Evolutionary conservation across 2,797 vertebrate species (phyloP).

Genomic region (Lagorchestes hirsutus): DNA sequence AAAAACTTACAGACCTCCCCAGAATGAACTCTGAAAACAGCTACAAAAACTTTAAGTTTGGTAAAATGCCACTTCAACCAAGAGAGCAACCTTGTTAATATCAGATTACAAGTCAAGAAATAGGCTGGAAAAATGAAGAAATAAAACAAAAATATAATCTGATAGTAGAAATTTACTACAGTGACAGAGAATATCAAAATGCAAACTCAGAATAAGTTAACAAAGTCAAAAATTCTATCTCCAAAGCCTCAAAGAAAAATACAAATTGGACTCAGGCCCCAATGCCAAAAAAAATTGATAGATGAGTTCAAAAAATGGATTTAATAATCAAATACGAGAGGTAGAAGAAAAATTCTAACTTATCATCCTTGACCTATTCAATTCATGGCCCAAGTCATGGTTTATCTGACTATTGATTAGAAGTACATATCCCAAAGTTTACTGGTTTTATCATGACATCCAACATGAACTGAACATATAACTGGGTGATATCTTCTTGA

Average conservation of each 20-base stretch:
- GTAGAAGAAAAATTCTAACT: background rate
- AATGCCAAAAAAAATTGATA: too few species aligned
- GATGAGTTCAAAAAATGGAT: too few species aligned
- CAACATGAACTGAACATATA: background rate
- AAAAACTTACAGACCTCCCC: too few species aligned
- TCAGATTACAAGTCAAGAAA: background rate
- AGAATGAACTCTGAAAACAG: too few species aligned
- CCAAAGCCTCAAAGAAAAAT: too few species aligned
- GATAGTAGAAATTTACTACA: background rate
- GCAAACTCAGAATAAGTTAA: background rate
- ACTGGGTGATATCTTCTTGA: background rate
- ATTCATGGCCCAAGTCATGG: background rate
- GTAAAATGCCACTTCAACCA: too few species aligned
- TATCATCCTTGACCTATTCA: background rate
- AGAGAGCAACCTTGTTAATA: background rate
- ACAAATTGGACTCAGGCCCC: too few species aligned
- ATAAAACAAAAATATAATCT: background rate
- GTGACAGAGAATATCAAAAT: background rate
- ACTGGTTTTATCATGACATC: background rate
- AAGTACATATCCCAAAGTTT: background rate
- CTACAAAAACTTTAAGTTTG: too few species aligned
- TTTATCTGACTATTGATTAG: background rate
- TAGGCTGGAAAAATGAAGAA: background rate
- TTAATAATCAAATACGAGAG: too few species aligned
- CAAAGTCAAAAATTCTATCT: too few species aligned